Percentiles rank a stretch among this genome's conserved stretches.
phyloP scores from a whole-genome alignment of 2,888 invertebrate genomes.

The Balanococcus diminutus region DNA sequence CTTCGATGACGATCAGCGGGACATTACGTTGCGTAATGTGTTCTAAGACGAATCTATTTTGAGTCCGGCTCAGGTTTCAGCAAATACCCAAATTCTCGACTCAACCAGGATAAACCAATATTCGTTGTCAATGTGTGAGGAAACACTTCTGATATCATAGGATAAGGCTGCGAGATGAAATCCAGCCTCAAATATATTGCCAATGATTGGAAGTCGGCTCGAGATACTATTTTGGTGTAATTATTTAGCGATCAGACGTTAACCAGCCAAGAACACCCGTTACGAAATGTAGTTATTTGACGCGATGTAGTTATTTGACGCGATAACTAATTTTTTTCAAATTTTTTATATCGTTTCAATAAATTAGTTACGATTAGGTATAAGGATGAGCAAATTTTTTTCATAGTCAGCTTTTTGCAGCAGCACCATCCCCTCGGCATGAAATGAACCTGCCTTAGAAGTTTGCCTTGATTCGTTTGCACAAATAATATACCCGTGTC shows the following conservation, averaged over 20 bases:
- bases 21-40: not conserved
- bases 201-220: too few relatives aligned
- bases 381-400: too few relatives aligned
- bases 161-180: not conserved
- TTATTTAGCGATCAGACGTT: not conserved
- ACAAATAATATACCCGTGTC: not conserved
- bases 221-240: not conserved
- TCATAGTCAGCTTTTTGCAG: too few relatives aligned
- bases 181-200: not conserved
- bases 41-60: not conserved
- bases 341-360: too few relatives aligned
- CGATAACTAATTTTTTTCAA: too few relatives aligned
- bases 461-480: slow-evolving; percentile 1
- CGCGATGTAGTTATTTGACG: too few relatives aligned
- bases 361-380: too few relatives aligned
- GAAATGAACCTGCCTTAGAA: not conserved
- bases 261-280: not conserved
- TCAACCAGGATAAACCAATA: not conserved
- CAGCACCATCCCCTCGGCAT: not conserved
- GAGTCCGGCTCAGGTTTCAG: not conserved
- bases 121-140: not conserved
- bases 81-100: not conserved
- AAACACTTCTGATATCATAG: not conserved
- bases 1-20: slow-evolving; percentile 2
- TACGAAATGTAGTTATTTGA: not conserved